Conservation (phyloP, 2,113 vertebrate genomes). For the Brachirus orientalis region DNA sequence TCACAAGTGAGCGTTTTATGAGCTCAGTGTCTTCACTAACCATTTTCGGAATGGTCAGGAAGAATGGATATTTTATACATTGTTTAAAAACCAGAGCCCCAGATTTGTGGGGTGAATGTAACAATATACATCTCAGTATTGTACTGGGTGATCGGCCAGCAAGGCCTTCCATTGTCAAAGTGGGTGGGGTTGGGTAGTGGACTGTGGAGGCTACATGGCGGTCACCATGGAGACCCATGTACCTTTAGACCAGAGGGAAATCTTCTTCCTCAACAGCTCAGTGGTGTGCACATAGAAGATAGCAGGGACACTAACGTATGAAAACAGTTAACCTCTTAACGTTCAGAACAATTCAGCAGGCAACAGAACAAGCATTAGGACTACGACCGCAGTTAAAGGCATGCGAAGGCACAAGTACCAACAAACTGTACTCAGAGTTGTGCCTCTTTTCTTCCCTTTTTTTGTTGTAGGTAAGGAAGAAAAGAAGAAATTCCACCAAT, state of each 20-base stretch:
- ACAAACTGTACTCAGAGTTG: constrained; percentile 68
- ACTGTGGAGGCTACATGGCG: constrained; percentile 63
- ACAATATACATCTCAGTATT: constrained; percentile 71
- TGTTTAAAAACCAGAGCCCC: constrained; percentile 64
- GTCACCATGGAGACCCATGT: constrained; percentile 68
- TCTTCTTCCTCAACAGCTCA: constrained; percentile 47
- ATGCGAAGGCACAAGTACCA: constrained; percentile 82
- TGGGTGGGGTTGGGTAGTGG: constrained; percentile 12
- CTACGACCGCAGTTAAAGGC: constrained; percentile 69
- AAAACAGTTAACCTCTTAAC: constrained; percentile 63
- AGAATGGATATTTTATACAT: constrained; percentile 52
- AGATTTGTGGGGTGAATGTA: constrained; percentile 52
- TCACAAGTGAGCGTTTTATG: constrained; percentile 37
- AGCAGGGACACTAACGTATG: constrained; percentile 66
- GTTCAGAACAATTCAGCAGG: constrained; percentile 79
- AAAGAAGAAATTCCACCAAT: constrained; percentile 66
- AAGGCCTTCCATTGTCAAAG: constrained; percentile 60
- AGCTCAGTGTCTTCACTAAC: constrained; percentile 44
- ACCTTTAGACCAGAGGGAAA: constrained; percentile 47
- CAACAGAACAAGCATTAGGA: constrained; percentile 78
- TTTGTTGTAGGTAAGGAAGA: constrained; percentile 38
- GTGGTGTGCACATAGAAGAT: constrained; percentile 60
- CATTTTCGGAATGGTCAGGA: constrained; percentile 48
- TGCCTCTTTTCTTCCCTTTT: constrained; percentile 59
- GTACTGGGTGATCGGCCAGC: constrained; percentile 51